These are phyloP conservation scores for Iguana delicatissima DNA, from an alignment of 2,797 vertebrate species.

Conservation along the genomic window DNA sequence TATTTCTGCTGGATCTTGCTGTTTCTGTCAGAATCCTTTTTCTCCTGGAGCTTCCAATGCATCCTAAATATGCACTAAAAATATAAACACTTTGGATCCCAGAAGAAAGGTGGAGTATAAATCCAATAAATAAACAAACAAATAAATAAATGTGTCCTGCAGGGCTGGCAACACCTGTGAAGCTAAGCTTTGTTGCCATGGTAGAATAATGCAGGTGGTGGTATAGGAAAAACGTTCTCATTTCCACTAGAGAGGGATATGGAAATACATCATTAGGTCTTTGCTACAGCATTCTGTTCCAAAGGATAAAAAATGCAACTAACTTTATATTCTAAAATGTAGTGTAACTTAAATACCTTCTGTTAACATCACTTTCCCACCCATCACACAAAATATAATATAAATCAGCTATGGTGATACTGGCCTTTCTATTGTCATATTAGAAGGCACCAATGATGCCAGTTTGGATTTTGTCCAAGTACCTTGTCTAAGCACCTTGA, in stretches of 20 bases:
- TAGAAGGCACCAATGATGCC: background rate
- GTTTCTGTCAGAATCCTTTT: no score
- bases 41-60: no score
- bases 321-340: slow-evolving; percentile 46
- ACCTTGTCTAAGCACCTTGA: background rate
- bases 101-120: background rate
- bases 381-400: background rate
- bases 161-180: background rate
- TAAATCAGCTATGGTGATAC: no score
- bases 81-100: no score
- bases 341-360: background rate
- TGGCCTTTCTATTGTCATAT: background rate
- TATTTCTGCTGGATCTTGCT: no score
- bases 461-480: background rate
- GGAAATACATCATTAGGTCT: no score
- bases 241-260: no score
- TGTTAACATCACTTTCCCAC: background rate
- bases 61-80: no score
- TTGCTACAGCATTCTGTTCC: no score
- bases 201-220: no score
- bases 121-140: background rate
- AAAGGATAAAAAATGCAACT: slow-evolving; percentile 27
- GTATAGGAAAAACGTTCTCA: no score
- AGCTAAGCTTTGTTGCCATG: background rate
- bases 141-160: background rate